These are phyloP conservation scores for Tachina lurida DNA, from an alignment of 2,888 invertebrate genomes.

Conservation along the genomic window DNA sequence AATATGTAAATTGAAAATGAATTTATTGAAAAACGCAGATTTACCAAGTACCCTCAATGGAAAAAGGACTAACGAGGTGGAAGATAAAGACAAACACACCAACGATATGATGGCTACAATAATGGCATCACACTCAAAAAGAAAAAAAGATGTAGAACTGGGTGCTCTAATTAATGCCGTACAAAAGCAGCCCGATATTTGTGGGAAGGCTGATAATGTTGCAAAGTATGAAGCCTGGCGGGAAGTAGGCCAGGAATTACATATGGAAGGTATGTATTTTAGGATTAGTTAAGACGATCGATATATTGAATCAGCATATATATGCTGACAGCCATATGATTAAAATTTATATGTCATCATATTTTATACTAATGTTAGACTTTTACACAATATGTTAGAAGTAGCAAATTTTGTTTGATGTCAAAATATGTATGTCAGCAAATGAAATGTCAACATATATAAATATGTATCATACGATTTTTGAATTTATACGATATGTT, in stretches of 20 bases:
- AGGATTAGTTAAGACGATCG: too few species aligned
- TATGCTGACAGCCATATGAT: too few species aligned
- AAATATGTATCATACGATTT: too few species aligned
- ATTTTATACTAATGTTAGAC: too few species aligned
- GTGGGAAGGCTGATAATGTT: conserved; percentile 17
- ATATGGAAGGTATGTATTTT: conserved; percentile 69
- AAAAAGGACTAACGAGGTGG: not conserved
- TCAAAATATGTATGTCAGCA: too few species aligned
- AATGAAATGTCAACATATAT: too few species aligned
- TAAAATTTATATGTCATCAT: too few species aligned
- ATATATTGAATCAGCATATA: too few species aligned
- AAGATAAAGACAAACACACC: not conserved
- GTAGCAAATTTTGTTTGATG: too few species aligned
- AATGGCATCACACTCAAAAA: not conserved
- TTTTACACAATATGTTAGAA: too few species aligned
- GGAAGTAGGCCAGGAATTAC: conserved; percentile 72
- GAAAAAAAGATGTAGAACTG: conserved; percentile 36
- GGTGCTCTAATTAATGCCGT: conserved; percentile 71
- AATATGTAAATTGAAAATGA: not conserved
- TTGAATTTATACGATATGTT: too few species aligned
- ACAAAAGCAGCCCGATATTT: conserved; percentile 72
- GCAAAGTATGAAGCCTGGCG: conserved; percentile 75
- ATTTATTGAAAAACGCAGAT: not conserved
- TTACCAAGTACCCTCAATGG: not conserved
- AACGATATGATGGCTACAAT: not conserved